These are phyloP conservation scores for Drosophila micromelanica DNA, from an alignment of 1,140 invertebrate species.

Conservation along the genomic window DNA sequence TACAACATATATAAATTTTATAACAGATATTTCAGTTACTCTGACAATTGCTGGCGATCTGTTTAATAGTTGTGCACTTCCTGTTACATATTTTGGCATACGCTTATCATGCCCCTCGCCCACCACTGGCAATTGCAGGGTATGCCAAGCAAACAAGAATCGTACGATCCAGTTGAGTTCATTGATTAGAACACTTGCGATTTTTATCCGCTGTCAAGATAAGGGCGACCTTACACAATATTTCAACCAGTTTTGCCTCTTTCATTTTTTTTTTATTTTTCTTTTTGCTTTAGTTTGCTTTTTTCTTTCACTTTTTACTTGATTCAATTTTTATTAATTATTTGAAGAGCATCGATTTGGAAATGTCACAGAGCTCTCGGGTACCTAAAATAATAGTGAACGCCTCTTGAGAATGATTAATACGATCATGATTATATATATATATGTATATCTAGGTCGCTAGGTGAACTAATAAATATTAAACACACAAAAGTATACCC, in stretches of 20 bases:
- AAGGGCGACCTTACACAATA: slow-evolving; percentile 69
- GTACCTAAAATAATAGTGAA: slow-evolving; percentile 57
- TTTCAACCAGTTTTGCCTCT: slow-evolving; percentile 35
- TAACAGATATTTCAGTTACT: too few species aligned
- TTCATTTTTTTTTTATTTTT: neutral
- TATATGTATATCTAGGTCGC: too few species aligned
- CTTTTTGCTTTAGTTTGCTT: neutral
- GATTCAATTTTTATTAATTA: slow-evolving; percentile 44
- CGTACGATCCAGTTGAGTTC: slow-evolving; percentile 11
- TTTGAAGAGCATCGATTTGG: slow-evolving; percentile 71
- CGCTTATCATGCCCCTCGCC: too few species aligned
- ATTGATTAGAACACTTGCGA: slow-evolving; percentile 47
- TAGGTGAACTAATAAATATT: slow-evolving; percentile 13
- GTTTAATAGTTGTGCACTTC: too few species aligned
- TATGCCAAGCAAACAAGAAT: slow-evolving; percentile 2
- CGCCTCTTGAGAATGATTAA: slow-evolving; percentile 75
- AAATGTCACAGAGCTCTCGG: slow-evolving; percentile 48
- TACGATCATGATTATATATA: too few species aligned
- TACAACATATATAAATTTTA: too few species aligned
- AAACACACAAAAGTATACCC: neutral
- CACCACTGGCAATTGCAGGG: neutral
- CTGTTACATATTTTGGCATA: too few species aligned
- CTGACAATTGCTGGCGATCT: too few species aligned
- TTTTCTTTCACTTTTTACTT: slow-evolving; percentile 6
- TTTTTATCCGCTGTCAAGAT: slow-evolving; percentile 72